Conservation (phyloP, 2,888 invertebrate genomes). For the Mystacides longicornis region DNA sequence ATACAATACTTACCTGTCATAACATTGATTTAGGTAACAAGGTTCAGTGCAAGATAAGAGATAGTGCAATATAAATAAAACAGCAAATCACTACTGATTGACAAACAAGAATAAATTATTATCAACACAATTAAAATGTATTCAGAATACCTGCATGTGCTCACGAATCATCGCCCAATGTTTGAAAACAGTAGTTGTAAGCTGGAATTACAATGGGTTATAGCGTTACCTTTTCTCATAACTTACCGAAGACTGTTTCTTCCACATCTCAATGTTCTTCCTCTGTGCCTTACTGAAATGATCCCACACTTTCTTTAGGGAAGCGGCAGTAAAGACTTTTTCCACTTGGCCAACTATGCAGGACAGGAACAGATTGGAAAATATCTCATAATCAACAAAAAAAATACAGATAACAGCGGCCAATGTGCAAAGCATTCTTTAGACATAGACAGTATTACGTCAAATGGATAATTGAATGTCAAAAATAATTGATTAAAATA, state of each 20-base stretch:
- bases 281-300: constrained; percentile 99
- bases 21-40: no score
- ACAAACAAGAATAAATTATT: no score
- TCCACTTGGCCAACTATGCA: constrained; percentile 94
- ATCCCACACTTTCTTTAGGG: constrained; percentile 98
- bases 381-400: constrained; percentile 21
- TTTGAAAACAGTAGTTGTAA: no score
- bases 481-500: no score
- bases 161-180: no score
- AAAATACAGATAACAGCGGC: neutral
- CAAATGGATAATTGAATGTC: neutral
- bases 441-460: neutral
- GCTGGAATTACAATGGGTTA: no score
- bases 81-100: no score
- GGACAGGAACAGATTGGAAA: constrained; percentile 20
- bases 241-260: constrained; percentile 56
- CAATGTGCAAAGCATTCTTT: neutral
- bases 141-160: no score
- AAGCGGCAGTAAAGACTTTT: constrained; percentile 92
- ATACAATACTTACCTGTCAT: no score
- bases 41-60: no score
- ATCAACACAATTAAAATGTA: no score
- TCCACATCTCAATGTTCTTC: constrained; percentile 98
- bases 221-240: neutral
- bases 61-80: no score